Conservation (phyloP, 2,113 vertebrate genomes). For the Lontra canadensis region DNA sequence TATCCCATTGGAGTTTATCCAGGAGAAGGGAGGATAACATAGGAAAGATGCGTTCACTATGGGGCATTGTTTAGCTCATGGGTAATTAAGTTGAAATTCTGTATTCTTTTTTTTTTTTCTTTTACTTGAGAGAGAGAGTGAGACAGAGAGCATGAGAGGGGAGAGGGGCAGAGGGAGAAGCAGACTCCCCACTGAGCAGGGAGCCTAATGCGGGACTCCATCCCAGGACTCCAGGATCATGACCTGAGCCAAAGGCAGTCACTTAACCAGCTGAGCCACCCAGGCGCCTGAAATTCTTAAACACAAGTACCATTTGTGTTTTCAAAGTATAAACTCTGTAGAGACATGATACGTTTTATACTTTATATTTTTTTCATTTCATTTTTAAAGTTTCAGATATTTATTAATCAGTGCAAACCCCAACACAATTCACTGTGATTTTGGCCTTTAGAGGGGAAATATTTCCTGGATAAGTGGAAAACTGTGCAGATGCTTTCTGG, state of each 20-base stretch:
- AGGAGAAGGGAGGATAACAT: neutral
- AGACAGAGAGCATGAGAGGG: too few species aligned
- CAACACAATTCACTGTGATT: constrained; percentile 11
- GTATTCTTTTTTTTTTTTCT: neutral
- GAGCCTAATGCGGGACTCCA: too few species aligned
- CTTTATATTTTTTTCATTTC: neutral
- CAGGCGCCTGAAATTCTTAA: constrained; percentile 45
- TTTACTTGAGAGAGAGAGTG: too few species aligned
- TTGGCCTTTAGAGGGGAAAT: neutral
- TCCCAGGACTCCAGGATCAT: too few species aligned
- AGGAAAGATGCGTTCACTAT: neutral
- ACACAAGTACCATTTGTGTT: constrained; percentile 61
- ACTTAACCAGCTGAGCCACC: too few species aligned
- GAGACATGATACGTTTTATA: neutral
- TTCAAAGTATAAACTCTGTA: constrained; percentile 43
- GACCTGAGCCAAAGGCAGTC: too few species aligned
- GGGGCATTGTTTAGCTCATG: constrained; percentile 55
- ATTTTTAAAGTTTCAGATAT: neutral
- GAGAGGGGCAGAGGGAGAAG: too few species aligned
- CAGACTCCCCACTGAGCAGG: too few species aligned
- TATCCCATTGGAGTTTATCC: neutral
- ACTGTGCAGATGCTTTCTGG: constrained; percentile 73
- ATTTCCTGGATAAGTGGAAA: constrained; percentile 72
- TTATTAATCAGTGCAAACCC: neutral
- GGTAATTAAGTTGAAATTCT: constrained; percentile 63